A percentile compares a stretch with the other conserved stretches of the same genome.
Evolutionary conservation across 1,140 invertebrate genomes (phyloP).

Genomic region (Apolygus lucorum): DNA sequence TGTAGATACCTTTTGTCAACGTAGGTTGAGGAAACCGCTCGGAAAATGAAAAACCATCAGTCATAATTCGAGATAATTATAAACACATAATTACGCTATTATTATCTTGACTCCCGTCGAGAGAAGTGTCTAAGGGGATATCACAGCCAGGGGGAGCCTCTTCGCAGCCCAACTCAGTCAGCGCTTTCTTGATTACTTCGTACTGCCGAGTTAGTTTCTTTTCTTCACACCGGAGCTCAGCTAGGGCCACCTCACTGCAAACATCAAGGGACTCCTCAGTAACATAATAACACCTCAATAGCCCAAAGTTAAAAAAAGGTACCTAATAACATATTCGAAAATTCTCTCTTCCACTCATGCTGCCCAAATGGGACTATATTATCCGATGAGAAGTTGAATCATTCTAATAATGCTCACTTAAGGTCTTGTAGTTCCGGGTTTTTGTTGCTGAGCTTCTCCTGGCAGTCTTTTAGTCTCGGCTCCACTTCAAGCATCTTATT

Average conservation of each 20-base stretch:
- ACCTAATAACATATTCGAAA: too few relatives aligned
- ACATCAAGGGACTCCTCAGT: too few relatives aligned
- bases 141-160: conserved; percentile 78
- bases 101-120: conserved; percentile 29
- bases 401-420: too few relatives aligned
- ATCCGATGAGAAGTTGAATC: too few relatives aligned
- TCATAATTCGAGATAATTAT: too few relatives aligned
- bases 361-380: too few relatives aligned
- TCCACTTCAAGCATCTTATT: conserved; percentile 69
- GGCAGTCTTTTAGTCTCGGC: conserved; percentile 54
- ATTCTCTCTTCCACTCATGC: too few relatives aligned
- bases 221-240: conserved; percentile 63
- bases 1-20: too few relatives aligned
- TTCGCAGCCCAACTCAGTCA: conserved; percentile 75
- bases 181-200: conserved; percentile 69
- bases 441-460: conserved; percentile 41
- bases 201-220: conserved; percentile 68
- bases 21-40: too few relatives aligned
- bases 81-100: conserved; percentile 22
- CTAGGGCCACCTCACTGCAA: conserved; percentile 42
- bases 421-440: conserved; percentile 26
- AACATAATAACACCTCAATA: too few relatives aligned
- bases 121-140: conserved; percentile 49
- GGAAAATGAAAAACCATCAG: too few relatives aligned
- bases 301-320: too few relatives aligned